Percentiles rank a stretch among this genome's conserved stretches.
Conservation (phyloP, 1,140 invertebrate genomes). For the Telenomus remus region DNA sequence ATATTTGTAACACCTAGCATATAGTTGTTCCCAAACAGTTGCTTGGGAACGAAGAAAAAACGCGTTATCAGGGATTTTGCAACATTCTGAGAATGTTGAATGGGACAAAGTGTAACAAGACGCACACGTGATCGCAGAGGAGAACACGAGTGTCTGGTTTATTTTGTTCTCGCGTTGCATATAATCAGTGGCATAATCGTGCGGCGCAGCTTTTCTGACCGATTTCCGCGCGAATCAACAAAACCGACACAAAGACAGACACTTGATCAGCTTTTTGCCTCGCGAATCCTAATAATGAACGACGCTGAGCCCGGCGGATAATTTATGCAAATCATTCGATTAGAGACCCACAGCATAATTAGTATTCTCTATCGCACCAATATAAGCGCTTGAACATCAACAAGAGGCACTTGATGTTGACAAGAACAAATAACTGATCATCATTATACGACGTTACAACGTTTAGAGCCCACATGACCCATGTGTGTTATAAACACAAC, state of each 20-base stretch:
- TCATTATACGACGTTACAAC: not conserved
- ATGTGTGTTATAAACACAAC: not conserved
- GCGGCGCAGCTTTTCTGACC: conserved; percentile 7
- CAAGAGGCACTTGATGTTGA: not conserved
- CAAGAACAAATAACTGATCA: conserved; percentile 2
- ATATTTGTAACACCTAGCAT: not conserved
- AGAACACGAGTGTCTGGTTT: conserved; percentile 45
- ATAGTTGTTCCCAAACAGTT: not conserved
- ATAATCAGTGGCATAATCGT: conserved; percentile 48
- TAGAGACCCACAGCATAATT: not conserved
- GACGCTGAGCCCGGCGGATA: not conserved
- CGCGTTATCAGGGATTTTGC: conserved; percentile 28
- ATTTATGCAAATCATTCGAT: conserved; percentile 1
- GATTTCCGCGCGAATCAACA: conserved; percentile 14
- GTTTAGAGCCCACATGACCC: not conserved
- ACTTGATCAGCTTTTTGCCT: too few species aligned
- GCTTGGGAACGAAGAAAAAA: conserved; percentile 8
- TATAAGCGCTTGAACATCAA: not conserved
- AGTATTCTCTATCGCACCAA: not conserved
- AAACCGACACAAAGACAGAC: conserved; percentile 15
- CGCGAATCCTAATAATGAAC: too few species aligned
- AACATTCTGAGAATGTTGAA: conserved; percentile 31
- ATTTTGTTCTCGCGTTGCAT: conserved; percentile 47
- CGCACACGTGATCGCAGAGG: conserved; percentile 35
- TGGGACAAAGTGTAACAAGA: conserved; percentile 38